These are phyloP conservation scores for Typhlomys cinereus DNA, from an alignment of 2,113 vertebrate genomes.

Conservation along the genomic window DNA sequence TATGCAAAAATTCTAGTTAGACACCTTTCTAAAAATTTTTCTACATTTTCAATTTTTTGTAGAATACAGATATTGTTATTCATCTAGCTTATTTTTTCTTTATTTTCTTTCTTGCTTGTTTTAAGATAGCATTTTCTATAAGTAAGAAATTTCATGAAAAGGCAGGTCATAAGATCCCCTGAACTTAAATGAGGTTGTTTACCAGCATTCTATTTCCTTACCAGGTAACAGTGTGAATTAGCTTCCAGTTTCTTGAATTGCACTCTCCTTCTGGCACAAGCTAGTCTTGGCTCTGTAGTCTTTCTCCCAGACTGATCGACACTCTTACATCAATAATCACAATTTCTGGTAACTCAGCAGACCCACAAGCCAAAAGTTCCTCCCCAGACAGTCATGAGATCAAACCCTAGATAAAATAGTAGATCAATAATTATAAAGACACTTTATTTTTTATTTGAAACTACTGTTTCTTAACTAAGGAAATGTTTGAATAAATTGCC, in stretches of 20 bases:
- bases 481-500: slow-evolving; percentile 29
- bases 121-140: neutral
- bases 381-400: slow-evolving; percentile 30
- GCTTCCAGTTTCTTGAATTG: slow-evolving; percentile 20
- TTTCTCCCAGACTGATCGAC: slow-evolving; percentile 15
- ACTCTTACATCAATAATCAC: slow-evolving; percentile 53
- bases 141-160: neutral
- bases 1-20: neutral
- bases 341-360: slow-evolving; percentile 62
- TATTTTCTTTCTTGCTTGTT: neutral
- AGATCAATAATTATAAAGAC: slow-evolving; percentile 47
- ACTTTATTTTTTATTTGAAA: slow-evolving; percentile 48
- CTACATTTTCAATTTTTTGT: neutral
- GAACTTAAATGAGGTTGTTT: neutral
- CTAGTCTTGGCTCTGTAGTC: slow-evolving; percentile 36
- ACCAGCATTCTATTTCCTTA: neutral
- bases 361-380: slow-evolving; percentile 53
- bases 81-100: neutral
- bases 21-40: neutral
- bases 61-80: neutral
- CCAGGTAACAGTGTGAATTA: neutral
- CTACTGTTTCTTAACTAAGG: slow-evolving; percentile 59
- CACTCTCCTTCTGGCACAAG: slow-evolving; percentile 30
- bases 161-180: neutral
- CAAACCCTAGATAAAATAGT: slow-evolving; percentile 25